A percentile compares a stretch with the other conserved stretches of the same genome.
Evolutionary conservation across 2,888 invertebrate species (phyloP).

Genomic region (Hybos culiciformis): DNA sequence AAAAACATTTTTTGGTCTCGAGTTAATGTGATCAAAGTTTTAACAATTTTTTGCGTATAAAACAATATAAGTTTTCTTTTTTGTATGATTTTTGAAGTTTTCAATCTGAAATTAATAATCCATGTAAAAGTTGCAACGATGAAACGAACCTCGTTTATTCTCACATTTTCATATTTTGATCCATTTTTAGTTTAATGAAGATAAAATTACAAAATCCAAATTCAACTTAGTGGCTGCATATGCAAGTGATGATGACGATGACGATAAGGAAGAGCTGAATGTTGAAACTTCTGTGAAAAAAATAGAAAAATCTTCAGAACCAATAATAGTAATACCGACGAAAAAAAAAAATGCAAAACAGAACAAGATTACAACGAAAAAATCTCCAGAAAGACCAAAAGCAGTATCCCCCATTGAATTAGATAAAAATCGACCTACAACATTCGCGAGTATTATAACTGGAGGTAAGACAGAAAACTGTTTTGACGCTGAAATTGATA

Average conservation of each 20-base stretch:
- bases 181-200: too few species aligned
- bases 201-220: background rate
- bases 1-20: too few species aligned
- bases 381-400: background rate
- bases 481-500: slow-evolving; percentile 13
- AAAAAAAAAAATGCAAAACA: background rate
- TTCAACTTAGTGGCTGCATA: slow-evolving; percentile 13
- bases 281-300: background rate
- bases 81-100: slow-evolving; percentile 15
- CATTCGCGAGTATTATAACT: slow-evolving; percentile 15
- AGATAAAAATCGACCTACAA: slow-evolving; percentile 2
- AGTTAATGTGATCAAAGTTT: too few species aligned
- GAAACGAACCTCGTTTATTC: slow-evolving; percentile 7
- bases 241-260: slow-evolving; percentile 11
- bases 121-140: slow-evolving; percentile 1
- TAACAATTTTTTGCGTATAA: too few species aligned
- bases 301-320: background rate
- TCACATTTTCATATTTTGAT: background rate
- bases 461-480: slow-evolving; percentile 11
- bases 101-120: slow-evolving; percentile 13
- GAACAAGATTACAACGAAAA: background rate
- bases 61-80: background rate
- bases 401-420: background rate
- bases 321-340: background rate
- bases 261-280: background rate